A percentile compares a stretch with the other conserved stretches of the same genome.
Evolutionary conservation across 2,113 vertebrate species (phyloP).

Genomic region (Campylorhamphus procurvoides): DNA sequence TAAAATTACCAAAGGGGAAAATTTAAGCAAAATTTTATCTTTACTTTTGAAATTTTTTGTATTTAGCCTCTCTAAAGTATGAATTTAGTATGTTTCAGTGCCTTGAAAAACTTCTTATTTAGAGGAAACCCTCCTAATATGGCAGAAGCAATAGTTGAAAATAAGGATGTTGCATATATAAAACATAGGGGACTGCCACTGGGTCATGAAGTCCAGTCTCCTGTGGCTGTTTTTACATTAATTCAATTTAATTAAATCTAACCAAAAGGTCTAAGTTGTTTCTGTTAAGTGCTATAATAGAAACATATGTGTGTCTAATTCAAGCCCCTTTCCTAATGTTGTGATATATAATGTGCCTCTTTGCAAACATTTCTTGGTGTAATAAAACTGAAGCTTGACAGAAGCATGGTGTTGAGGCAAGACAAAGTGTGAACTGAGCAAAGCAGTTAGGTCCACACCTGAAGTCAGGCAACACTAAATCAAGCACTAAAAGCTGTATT

Average conservation of each 20-base stretch:
- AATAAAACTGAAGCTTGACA: not conserved
- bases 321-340: not conserved
- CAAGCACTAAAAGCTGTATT: not conserved
- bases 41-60: not conserved
- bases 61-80: not conserved
- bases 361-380: not conserved
- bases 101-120: not conserved
- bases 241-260: not conserved
- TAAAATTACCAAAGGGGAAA: not conserved
- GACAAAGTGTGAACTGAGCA: not conserved
- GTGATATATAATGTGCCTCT: not conserved
- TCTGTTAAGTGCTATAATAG: not conserved
- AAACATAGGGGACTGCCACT: not conserved
- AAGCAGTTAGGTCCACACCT: not conserved
- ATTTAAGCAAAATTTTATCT: not conserved
- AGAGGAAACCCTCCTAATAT: not conserved
- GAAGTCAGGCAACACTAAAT: not conserved
- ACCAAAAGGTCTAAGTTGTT: not conserved
- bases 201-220: not conserved
- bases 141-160: not conserved
- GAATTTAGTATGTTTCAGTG: not conserved
- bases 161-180: not conserved
- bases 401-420: not conserved
- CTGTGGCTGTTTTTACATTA: not conserved
- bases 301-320: not conserved